phyloP scores from a whole-genome alignment of 2,888 invertebrate genomes.

The Agrenia bidenticulata region DNA sequence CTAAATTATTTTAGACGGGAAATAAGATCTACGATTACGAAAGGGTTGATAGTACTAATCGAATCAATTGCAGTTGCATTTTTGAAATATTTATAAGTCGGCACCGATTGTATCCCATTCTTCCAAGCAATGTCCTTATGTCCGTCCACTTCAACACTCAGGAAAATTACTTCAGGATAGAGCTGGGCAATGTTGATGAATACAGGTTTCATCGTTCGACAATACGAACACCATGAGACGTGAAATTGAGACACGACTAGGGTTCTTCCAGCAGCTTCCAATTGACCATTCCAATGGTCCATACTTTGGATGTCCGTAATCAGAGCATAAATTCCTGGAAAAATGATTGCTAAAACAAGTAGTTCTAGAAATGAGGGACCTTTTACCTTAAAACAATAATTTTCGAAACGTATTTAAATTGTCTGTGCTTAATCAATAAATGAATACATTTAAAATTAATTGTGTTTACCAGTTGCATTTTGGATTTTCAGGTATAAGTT shows the following conservation, averaged over 20 bases:
- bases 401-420: not conserved
- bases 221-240: not conserved
- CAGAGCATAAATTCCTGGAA: not conserved
- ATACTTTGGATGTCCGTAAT: not conserved
- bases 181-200: not conserved
- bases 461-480: too few species aligned
- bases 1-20: slow-evolving; percentile 1
- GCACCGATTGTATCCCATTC: slow-evolving; percentile 8
- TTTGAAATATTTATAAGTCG: slow-evolving; percentile 12
- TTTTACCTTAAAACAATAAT: not conserved
- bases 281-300: slow-evolving; percentile 2
- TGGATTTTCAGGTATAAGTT: too few species aligned
- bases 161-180: not conserved
- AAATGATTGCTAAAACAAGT: not conserved
- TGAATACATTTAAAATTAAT: too few species aligned
- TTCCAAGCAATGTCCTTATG: not conserved
- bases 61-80: not conserved
- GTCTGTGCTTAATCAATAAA: not conserved
- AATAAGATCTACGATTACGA: not conserved
- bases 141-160: slow-evolving; percentile 2
- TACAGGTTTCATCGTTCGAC: slow-evolving; percentile 10
- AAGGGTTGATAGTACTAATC: not conserved
- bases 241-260: slow-evolving; percentile 5
- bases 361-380: not conserved
- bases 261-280: not conserved